These are phyloP conservation scores for Scotopteryx bipunctaria DNA, from an alignment of 2,888 invertebrate genomes.

Conservation along the genomic window DNA sequence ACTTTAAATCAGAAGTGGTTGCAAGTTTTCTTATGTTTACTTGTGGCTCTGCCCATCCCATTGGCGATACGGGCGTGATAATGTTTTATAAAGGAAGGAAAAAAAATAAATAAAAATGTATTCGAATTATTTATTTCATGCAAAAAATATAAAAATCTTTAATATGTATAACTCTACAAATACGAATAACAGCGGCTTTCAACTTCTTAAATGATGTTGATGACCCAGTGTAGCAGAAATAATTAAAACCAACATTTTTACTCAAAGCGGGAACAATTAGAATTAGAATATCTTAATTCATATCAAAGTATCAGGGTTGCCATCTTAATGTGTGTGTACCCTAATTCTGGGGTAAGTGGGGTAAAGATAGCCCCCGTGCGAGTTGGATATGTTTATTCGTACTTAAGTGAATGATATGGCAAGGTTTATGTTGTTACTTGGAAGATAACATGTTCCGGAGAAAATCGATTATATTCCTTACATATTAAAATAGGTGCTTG, in stretches of 20 bases:
- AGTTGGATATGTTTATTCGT: constrained; percentile 76
- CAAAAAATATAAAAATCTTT: too few species aligned
- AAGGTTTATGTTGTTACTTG: constrained; percentile 14
- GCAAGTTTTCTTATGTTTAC: too few species aligned
- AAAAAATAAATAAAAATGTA: too few species aligned
- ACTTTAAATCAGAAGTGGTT: too few species aligned
- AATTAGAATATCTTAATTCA: constrained; percentile 90
- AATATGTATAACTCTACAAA: too few species aligned
- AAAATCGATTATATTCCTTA: not conserved
- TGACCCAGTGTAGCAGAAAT: constrained; percentile 5
- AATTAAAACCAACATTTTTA: constrained; percentile 23
- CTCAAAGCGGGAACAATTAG: constrained; percentile 65
- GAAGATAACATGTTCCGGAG: not conserved
- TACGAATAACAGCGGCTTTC: too few species aligned
- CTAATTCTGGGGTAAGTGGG: constrained; percentile 74
- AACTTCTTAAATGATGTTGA: too few species aligned
- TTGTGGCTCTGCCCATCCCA: too few species aligned
- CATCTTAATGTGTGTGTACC: constrained; percentile 81
- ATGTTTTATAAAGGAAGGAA: too few species aligned
- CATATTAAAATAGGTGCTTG: too few species aligned
- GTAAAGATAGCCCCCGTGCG: constrained; percentile 62
- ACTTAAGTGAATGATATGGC: constrained; percentile 72
- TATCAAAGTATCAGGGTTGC: constrained; percentile 84
- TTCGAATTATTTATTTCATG: too few species aligned
- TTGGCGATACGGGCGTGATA: too few species aligned